Conservation (phyloP, 2,113 vertebrate species). For the Henicopernis longicauda region DNA sequence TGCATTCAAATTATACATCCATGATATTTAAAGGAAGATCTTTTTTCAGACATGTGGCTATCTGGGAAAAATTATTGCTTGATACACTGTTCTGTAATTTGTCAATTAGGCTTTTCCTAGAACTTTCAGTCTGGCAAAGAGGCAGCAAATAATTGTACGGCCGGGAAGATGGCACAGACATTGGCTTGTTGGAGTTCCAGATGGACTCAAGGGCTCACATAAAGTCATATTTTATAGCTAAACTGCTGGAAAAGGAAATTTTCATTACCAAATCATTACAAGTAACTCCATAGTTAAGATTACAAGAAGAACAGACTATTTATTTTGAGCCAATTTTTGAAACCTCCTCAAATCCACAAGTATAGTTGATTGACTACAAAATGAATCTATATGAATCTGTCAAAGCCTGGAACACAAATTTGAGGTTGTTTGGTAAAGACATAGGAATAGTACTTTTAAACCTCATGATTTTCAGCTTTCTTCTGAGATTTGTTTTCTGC, state of each 20-base stretch:
- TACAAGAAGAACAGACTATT: neutral
- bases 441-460: neutral
- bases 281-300: neutral
- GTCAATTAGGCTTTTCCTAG: neutral
- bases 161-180: neutral
- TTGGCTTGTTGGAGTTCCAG: neutral
- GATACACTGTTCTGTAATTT: neutral
- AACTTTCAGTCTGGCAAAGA: conserved; percentile 1
- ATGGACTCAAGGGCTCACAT: neutral
- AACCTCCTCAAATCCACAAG: neutral
- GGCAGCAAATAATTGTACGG: neutral
- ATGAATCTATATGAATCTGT: neutral
- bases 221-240: neutral
- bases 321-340: neutral
- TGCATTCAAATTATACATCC: neutral
- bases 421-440: neutral
- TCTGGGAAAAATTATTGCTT: neutral
- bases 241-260: neutral
- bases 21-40: neutral
- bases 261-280: neutral
- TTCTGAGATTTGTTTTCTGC: neutral
- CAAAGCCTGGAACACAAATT: neutral
- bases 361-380: neutral
- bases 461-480: neutral
- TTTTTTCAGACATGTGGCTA: neutral